Evolutionary conservation across 2,113 vertebrate genomes (phyloP).

Genomic region (Indicator maculatus): DNA sequence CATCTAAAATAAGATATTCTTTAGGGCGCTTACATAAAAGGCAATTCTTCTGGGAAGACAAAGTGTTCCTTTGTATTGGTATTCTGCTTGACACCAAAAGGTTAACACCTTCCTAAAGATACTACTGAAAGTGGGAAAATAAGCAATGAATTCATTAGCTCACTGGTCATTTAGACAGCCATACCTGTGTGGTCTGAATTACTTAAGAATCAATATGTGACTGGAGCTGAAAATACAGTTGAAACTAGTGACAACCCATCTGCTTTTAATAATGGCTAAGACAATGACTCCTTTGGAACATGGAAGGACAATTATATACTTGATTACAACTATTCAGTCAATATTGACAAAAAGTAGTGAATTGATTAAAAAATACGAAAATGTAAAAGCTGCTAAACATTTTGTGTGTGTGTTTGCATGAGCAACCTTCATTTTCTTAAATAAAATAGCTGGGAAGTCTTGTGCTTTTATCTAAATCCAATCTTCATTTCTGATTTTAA

Average conservation of each 20-base stretch:
- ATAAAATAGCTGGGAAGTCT: neutral
- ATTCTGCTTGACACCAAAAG: neutral
- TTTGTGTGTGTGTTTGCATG: neutral
- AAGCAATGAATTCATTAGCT: neutral
- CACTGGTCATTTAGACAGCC: neutral
- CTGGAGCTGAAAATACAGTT: neutral
- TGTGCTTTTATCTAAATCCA: neutral
- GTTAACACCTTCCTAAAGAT: neutral
- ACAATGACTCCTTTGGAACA: neutral
- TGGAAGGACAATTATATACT: neutral
- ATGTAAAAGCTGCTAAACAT: neutral
- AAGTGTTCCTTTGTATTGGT: neutral
- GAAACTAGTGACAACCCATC: neutral
- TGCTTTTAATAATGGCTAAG: neutral
- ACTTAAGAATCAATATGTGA: neutral
- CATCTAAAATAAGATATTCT: neutral
- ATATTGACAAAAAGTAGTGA: neutral
- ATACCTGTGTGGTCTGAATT: neutral
- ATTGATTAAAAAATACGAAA: neutral
- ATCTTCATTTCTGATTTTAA: neutral
- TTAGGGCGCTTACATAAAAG: neutral
- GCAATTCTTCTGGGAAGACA: neutral
- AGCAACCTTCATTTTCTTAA: neutral
- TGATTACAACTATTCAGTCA: neutral
- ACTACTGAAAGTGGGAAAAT: neutral